phyloP scores from a whole-genome alignment of 1,140 invertebrate species.

The Lasaia peninsularis region DNA sequence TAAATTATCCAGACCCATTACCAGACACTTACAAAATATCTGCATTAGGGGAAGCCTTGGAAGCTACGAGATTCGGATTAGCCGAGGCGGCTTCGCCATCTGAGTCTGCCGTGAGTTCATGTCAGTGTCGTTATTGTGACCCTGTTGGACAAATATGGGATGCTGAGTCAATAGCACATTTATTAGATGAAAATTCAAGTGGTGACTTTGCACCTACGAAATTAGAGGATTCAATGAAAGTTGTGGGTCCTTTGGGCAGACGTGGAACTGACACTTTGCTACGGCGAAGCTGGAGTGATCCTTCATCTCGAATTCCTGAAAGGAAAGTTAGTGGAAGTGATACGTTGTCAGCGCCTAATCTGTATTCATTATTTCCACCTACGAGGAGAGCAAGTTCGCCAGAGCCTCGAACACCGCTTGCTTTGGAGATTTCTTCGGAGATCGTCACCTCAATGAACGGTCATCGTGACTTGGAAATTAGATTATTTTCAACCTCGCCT shows the following conservation, averaged over 20 bases:
- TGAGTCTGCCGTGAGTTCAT: constrained; percentile 77
- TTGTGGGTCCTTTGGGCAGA: constrained; percentile 56
- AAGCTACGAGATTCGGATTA: constrained; percentile 62
- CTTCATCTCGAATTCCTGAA: constrained; percentile 66
- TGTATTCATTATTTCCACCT: constrained; percentile 77
- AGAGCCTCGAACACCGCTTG: constrained; percentile 55
- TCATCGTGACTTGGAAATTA: constrained; percentile 87
- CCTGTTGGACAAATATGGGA: constrained; percentile 88
- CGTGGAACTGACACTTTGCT: constrained; percentile 69
- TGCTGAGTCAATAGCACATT: constrained; percentile 76
- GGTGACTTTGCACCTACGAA: constrained; percentile 67
- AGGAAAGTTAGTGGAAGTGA: constrained; percentile 55
- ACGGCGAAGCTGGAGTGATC: constrained; percentile 81
- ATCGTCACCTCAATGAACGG: constrained; percentile 87
- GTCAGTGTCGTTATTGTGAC: constrained; percentile 89
- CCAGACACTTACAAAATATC: constrained; percentile 60
- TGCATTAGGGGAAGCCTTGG: constrained; percentile 68
- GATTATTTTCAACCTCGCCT: constrained; percentile 82
- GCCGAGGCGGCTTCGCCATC: constrained; percentile 62
- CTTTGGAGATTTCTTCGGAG: constrained; percentile 85
- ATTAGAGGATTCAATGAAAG: constrained; percentile 71
- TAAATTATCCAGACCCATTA: constrained; percentile 60
- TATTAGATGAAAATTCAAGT: constrained; percentile 64
- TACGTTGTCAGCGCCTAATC: constrained; percentile 52
- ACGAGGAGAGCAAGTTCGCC: constrained; percentile 68